These are phyloP conservation scores for Agrochola macilenta DNA, from an alignment of 2,888 invertebrate species.

Conservation along the genomic window DNA sequence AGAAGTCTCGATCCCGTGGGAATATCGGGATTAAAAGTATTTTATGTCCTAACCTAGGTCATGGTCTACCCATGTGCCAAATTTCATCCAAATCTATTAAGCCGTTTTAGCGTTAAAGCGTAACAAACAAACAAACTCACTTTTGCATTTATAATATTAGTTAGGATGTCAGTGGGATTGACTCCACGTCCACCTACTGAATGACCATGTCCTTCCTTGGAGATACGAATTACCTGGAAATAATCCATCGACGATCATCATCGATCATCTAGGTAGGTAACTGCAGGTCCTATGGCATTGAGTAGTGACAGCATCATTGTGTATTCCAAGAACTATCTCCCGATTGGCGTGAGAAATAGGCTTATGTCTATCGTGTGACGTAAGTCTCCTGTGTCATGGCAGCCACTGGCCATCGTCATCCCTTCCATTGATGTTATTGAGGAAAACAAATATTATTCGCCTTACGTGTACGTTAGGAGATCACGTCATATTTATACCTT, in stretches of 20 bases:
- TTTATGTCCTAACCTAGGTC: too few species aligned
- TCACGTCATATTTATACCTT: background rate
- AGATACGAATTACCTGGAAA: background rate
- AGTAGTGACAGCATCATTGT: slow-evolving; percentile 41
- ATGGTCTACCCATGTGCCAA: too few species aligned
- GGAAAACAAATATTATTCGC: slow-evolving; percentile 41
- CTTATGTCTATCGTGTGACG: slow-evolving; percentile 27
- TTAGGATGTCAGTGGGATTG: too few species aligned
- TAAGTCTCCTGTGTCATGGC: slow-evolving; percentile 29
- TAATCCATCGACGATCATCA: slow-evolving; percentile 12
- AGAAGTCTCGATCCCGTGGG: too few species aligned
- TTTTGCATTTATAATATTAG: too few species aligned
- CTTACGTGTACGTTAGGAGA: background rate
- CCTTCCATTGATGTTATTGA: slow-evolving; percentile 38
- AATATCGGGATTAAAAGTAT: too few species aligned
- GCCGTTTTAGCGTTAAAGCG: too few species aligned
- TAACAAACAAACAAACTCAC: too few species aligned
- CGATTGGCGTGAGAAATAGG: slow-evolving; percentile 39
- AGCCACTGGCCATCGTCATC: slow-evolving; percentile 27
- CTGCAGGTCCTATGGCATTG: slow-evolving; percentile 31
- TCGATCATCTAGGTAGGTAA: slow-evolving; percentile 15
- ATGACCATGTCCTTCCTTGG: background rate
- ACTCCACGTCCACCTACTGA: background rate
- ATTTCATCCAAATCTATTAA: too few species aligned
- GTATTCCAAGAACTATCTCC: slow-evolving; percentile 49